Conservation (phyloP, 1,140 invertebrate genomes). For the Drosophila nannoptera region DNA sequence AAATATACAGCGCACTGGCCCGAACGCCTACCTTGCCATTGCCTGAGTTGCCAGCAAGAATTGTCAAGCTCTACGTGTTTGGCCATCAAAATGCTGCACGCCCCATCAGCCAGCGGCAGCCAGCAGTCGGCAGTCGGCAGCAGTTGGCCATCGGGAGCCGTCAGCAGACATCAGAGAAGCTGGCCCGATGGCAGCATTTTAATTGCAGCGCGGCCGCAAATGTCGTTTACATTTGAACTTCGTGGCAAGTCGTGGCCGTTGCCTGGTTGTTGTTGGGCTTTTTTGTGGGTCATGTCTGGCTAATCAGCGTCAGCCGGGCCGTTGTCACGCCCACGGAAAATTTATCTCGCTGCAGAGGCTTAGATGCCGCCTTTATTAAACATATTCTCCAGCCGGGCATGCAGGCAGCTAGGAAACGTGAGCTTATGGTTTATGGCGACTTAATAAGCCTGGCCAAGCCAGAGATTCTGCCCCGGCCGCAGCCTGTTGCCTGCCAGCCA, state of each 20-base stretch:
- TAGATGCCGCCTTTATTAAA: conserved; percentile 71
- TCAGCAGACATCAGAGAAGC: conserved; percentile 18
- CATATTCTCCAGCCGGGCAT: conserved; percentile 39
- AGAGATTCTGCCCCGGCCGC: conserved; percentile 10
- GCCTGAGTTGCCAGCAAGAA: conserved; percentile 23
- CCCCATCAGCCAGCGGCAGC: conserved; percentile 47
- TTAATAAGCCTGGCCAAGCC: conserved; percentile 65
- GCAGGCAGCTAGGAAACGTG: conserved; percentile 52
- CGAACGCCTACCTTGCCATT: conserved; percentile 51
- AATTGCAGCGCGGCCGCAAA: conserved; percentile 60
- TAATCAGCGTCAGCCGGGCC: conserved; percentile 56
- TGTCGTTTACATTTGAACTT: conserved; percentile 74
- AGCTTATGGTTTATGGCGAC: conserved; percentile 76
- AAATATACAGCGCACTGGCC: conserved; percentile 53
- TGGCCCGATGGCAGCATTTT: conserved; percentile 50
- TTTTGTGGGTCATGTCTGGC: conserved; percentile 67
- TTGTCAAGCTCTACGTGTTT: conserved; percentile 70
- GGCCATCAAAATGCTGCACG: conserved; percentile 72
- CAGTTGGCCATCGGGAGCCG: background rate
- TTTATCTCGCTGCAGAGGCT: conserved; percentile 56
- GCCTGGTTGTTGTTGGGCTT: conserved; percentile 5
- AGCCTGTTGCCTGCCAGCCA: background rate
- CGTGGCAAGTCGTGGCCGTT: conserved; percentile 47
- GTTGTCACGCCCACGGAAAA: conserved; percentile 62
- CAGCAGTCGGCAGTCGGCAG: background rate